These are phyloP conservation scores for Hypolimnas misippus DNA, from an alignment of 2,888 invertebrate genomes.

Conservation along the genomic window DNA sequence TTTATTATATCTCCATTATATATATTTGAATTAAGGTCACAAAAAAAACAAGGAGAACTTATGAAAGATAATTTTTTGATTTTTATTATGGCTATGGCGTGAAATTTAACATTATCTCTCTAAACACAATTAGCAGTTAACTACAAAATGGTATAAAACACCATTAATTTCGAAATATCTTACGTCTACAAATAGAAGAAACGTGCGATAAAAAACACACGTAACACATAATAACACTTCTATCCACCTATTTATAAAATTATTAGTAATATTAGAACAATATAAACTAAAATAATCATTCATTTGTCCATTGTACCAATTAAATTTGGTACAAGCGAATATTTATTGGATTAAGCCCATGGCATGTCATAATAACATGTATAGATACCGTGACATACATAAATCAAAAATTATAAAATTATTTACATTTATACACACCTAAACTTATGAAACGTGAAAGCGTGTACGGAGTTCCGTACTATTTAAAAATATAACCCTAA, in stretches of 20 bases:
- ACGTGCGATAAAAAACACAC: background rate
- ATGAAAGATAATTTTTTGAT: too few relatives aligned
- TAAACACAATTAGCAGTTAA: conserved; percentile 2
- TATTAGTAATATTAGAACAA: too few relatives aligned
- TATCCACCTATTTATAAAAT: background rate
- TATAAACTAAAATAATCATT: too few relatives aligned
- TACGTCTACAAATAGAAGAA: background rate
- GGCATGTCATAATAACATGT: background rate
- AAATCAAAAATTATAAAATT: background rate
- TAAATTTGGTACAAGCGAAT: too few relatives aligned
- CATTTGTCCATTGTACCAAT: too few relatives aligned
- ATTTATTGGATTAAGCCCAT: too few relatives aligned
- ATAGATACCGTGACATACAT: background rate
- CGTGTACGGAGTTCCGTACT: background rate
- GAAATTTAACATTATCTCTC: background rate
- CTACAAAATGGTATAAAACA: background rate
- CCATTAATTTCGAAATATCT: background rate
- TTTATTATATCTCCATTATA: too few relatives aligned
- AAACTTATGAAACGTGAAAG: background rate
- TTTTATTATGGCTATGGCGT: too few relatives aligned
- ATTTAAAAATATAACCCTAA: background rate
- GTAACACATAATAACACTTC: too few relatives aligned
- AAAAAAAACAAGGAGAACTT: too few relatives aligned
- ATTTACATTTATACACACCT: background rate
- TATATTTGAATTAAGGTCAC: background rate